These are phyloP conservation scores for Galleria mellonella DNA, from an alignment of 1,140 invertebrate species.

Conservation along the genomic window DNA sequence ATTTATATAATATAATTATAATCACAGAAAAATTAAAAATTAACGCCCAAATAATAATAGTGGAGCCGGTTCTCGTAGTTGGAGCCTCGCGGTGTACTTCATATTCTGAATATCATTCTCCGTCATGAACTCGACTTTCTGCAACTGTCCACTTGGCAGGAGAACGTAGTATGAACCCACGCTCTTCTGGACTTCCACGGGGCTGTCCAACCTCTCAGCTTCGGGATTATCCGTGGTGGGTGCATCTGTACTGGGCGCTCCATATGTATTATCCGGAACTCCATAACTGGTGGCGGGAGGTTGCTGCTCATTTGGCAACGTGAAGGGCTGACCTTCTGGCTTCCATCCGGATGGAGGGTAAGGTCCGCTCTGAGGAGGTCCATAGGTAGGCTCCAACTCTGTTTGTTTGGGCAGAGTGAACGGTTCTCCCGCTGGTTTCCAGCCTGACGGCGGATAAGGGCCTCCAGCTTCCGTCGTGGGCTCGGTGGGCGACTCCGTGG, in stretches of 20 bases:
- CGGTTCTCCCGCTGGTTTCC: conserved; percentile 52
- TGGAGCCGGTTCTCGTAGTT: conserved; percentile 37
- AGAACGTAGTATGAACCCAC: conserved; percentile 53
- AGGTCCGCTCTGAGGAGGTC: conserved; percentile 33
- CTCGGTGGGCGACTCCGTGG: conserved; percentile 40
- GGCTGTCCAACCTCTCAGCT: conserved; percentile 45
- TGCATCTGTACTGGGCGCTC: conserved; percentile 32
- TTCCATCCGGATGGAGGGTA: conserved; percentile 58
- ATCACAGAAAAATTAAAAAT: conserved; percentile 7
- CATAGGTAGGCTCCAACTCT: conserved; percentile 27
- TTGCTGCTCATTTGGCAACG: conserved; percentile 33
- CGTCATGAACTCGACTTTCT: conserved; percentile 45
- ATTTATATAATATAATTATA: neutral
- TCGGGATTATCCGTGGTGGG: conserved; percentile 41
- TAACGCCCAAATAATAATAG: conserved; percentile 42
- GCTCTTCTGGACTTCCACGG: conserved; percentile 52
- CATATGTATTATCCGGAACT: conserved; percentile 43
- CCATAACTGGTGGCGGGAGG: conserved; percentile 49
- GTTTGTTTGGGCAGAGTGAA: conserved; percentile 46
- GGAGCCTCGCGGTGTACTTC: conserved; percentile 46
- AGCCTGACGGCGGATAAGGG: conserved; percentile 56
- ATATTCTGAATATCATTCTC: conserved; percentile 57
- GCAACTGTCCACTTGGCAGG: conserved; percentile 48
- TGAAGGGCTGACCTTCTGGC: conserved; percentile 38
- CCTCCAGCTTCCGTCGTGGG: conserved; percentile 30